These are phyloP conservation scores for Pseudopleuronectes americanus DNA, from an alignment of 2,797 vertebrate species.

Conservation along the genomic window DNA sequence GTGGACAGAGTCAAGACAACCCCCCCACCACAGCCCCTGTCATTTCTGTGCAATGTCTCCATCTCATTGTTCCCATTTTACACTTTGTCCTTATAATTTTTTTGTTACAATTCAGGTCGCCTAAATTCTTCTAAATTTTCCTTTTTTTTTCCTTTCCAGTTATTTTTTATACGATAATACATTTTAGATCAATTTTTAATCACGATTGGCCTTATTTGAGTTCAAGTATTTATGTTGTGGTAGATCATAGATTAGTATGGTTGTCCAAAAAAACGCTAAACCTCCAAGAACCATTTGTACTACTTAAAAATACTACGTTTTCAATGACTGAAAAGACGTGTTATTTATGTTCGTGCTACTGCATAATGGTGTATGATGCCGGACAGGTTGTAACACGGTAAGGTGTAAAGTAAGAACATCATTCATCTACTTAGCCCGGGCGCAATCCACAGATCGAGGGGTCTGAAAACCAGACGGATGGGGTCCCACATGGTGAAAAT, in stretches of 20 bases:
- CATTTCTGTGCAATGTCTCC: constrained; percentile 49
- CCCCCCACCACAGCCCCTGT: constrained; percentile 1
- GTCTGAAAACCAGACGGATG: constrained; percentile 86
- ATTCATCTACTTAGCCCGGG: constrained; percentile 87
- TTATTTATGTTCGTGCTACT: neutral
- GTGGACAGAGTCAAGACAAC: constrained; percentile 83
- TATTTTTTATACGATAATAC: no score
- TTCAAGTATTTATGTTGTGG: no score
- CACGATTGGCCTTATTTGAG: no score
- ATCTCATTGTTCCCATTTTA: constrained; percentile 6
- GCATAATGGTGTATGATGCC: neutral
- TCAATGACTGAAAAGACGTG: neutral
- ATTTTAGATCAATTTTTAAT: no score
- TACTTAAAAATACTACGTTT: neutral
- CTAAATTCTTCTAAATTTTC: neutral
- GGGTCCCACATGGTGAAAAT: constrained; percentile 90
- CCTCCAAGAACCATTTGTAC: no score
- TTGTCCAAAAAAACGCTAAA: neutral
- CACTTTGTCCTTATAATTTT: neutral
- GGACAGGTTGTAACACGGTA: constrained; percentile 86
- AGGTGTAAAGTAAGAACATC: constrained; percentile 86
- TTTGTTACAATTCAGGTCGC: neutral
- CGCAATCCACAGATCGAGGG: constrained; percentile 77
- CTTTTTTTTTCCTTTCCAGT: no score
- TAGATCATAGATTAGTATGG: no score